phyloP scores from a whole-genome alignment of 1,140 invertebrate genomes.

The Aphelenchoides fujianensis region DNA sequence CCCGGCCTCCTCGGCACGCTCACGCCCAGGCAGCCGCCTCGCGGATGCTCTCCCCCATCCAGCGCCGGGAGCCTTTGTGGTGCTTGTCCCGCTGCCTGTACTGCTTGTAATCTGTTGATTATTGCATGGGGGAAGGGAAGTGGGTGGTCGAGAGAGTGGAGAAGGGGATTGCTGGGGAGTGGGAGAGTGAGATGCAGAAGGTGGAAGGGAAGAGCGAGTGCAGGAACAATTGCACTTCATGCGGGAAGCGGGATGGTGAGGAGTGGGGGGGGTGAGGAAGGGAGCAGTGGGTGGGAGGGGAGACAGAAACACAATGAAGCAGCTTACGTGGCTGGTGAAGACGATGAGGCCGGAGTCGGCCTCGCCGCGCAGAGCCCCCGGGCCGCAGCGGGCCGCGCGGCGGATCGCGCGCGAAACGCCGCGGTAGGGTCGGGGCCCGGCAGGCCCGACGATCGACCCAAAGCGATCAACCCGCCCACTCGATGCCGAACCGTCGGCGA shows the following conservation, averaged over 20 bases:
- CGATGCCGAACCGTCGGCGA: constrained; percentile 83
- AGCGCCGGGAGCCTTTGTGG: constrained; percentile 90
- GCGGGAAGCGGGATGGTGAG: too few species aligned
- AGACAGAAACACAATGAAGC: constrained; percentile 12
- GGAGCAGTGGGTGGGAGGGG: background rate
- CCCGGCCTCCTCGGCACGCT: constrained; percentile 96
- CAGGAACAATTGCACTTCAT: too few species aligned
- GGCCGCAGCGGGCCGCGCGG: constrained; percentile 98
- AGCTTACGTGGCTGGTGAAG: constrained; percentile 87
- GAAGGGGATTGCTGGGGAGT: too few species aligned
- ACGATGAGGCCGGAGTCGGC: constrained; percentile 99
- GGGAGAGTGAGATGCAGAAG: too few species aligned
- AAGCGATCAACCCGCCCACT: too few species aligned
- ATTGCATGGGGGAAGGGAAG: too few species aligned
- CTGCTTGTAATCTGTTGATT: constrained; percentile 68
- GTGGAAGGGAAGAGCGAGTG: too few species aligned
- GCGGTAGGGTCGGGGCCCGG: constrained; percentile 98
- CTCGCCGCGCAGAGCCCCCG: constrained; percentile 87
- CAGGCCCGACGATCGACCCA: too few species aligned
- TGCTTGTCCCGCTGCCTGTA: constrained; percentile 91
- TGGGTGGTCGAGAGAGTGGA: too few species aligned
- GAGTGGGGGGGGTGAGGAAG: too few species aligned
- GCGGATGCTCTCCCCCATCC: constrained; percentile 94
- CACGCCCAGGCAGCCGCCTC: constrained; percentile 86
- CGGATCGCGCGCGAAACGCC: constrained; percentile 99